Evolutionary conservation across 2,888 invertebrate genomes (phyloP), one percentile per base, ranked within the genome.

Genomic region (Drosophila cognata): DNA sequence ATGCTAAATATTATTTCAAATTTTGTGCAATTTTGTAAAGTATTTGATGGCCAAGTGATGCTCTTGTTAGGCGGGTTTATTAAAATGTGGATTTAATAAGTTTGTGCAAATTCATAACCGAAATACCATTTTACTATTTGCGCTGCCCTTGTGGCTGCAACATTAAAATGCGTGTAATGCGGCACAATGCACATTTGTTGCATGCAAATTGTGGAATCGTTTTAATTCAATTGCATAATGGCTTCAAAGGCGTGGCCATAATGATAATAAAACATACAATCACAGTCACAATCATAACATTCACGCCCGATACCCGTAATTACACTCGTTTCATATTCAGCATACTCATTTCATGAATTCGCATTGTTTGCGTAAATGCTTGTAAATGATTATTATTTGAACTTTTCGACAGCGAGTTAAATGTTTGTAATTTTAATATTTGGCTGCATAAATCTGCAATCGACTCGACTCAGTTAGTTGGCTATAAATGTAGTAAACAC

Each of bases 11-110:
- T 21, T 33, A n/a, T 21, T 52, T 52, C 3, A 35, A 2, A 25
- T n/a, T 21, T 11, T 7, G 46, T 46, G 11, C 35, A 25, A 18
- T 36, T 55, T 25, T 35, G 53, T 28, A 16, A 16, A 46, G 21
- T 46, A 46, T 46, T 4, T 16, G 1, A 16, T 4, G 16, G 57
- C 18, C 31, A 7, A 4, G 50, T 41, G 68, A 56, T 46, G 8
- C 38, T 43, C 11, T n/a, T 6, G 6, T 1, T 8, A 0, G 18
- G 1, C 3, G 28, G 67, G 61, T 72, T 74, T 66, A 81, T 88
- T 84, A 81, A 89, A 84, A 89, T 79, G 77, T 75, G 73, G 74
- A 89, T 89, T 84, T 84, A 79, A 87, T 84, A 87, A 86, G 84
- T 81, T 74, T 66, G 64, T 58, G 51, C 25, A 64, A 77, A 78